Conservation (phyloP, 2,113 vertebrate genomes). For the Eublepharis macularius region DNA sequence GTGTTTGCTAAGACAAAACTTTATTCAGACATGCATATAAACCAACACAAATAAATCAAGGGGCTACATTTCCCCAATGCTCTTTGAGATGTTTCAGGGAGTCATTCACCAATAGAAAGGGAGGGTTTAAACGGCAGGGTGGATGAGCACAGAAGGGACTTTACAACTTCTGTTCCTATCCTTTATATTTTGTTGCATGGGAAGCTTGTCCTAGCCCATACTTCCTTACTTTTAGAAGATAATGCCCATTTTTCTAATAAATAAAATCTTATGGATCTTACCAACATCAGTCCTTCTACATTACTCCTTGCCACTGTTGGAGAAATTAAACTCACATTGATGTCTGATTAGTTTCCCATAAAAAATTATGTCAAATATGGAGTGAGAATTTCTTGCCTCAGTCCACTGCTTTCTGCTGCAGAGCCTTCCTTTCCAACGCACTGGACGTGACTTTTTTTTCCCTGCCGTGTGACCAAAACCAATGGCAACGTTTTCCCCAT, state of each 20-base stretch:
- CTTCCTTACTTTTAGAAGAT: no score
- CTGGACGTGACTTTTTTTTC: no score
- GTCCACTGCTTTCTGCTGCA: no score
- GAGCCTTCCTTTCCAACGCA: no score
- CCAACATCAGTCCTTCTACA: neutral
- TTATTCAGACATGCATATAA: neutral
- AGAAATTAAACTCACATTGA: no score
- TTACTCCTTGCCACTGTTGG: no score
- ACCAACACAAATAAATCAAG: neutral
- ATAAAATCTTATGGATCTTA: neutral
- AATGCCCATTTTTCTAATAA: neutral
- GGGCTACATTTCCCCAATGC: neutral
- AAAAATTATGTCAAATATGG: no score
- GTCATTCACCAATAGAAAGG: neutral
- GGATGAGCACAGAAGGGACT: neutral
- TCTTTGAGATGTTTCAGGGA: neutral
- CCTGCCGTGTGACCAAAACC: no score
- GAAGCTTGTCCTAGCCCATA: no score
- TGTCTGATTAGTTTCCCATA: no score
- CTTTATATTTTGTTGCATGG: neutral
- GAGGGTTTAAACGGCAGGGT: neutral
- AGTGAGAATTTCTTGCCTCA: no score
- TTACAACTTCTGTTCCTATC: neutral
- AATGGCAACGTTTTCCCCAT: no score
- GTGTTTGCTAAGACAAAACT: neutral